Percentiles rank a stretch among this genome's conserved stretches.
phyloP scores from a whole-genome alignment of 2,888 invertebrate genomes.

The Xestia c-nigrum region DNA sequence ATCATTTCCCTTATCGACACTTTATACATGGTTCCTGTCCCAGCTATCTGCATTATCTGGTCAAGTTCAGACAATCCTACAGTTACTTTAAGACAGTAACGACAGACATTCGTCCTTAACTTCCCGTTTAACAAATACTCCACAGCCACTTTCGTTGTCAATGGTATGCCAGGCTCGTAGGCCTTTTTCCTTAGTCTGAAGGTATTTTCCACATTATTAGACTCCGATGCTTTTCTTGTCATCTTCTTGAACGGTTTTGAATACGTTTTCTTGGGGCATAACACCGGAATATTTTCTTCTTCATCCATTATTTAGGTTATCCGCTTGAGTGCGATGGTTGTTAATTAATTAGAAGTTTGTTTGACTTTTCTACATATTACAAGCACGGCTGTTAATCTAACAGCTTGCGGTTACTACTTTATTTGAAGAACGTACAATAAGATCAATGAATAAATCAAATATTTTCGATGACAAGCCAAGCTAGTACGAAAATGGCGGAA shows the following conservation, averaged over 20 bases:
- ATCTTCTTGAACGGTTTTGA: constrained; percentile 41
- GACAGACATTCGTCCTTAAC: constrained; percentile 80
- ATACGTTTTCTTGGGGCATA: constrained; percentile 61
- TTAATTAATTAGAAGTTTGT: constrained; percentile 4
- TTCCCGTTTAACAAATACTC: constrained; percentile 80
- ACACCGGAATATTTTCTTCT: constrained; percentile 57
- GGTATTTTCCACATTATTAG: constrained; percentile 26
- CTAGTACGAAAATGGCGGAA: constrained; percentile 64
- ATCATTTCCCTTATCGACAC: constrained; percentile 83
- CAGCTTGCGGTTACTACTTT: background rate
- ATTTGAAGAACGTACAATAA: background rate
- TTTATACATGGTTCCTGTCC: constrained; percentile 77
- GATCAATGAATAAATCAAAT: constrained; percentile 4
- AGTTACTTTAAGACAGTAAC: constrained; percentile 80
- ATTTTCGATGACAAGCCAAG: constrained; percentile 51
- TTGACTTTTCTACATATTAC: constrained; percentile 31
- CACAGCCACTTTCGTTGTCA: constrained; percentile 81
- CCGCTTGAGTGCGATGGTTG: background rate
- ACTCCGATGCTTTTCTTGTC: background rate
- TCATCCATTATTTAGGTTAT: constrained; percentile 71
- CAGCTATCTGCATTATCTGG: constrained; percentile 79
- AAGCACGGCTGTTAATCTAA: constrained; percentile 5
- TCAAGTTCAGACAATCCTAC: constrained; percentile 79
- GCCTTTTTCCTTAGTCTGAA: background rate
- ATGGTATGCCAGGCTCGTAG: constrained; percentile 56